These are phyloP conservation scores for Aramus guarauna DNA, from an alignment of 2,113 vertebrate genomes.

Conservation along the genomic window DNA sequence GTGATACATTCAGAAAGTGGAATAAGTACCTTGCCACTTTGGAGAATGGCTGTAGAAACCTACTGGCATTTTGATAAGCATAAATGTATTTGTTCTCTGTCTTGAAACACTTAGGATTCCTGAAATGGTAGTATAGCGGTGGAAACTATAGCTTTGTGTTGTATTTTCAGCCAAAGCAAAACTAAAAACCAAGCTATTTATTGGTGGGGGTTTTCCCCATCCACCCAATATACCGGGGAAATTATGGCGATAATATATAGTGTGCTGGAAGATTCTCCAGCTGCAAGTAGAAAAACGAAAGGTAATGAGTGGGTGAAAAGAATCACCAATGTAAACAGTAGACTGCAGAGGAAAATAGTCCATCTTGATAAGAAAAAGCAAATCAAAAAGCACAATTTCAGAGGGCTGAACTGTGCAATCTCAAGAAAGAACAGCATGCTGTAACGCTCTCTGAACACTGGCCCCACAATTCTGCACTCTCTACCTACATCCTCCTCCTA, in stretches of 20 bases:
- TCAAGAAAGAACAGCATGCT: not conserved
- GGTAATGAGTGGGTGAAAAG: not conserved
- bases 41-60: not conserved
- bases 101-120: not conserved
- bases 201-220: not conserved
- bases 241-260: not conserved
- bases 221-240: not conserved
- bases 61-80: not conserved
- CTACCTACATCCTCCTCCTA: not conserved
- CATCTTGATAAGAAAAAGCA: not conserved
- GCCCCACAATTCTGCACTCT: not conserved
- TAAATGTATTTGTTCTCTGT: not conserved
- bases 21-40: not conserved
- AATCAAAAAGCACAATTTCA: not conserved
- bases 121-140: not conserved
- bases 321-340: not conserved
- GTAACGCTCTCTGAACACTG: not conserved
- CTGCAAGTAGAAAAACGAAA: not conserved
- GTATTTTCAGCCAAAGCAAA: not conserved
- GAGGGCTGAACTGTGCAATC: not conserved
- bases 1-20: not conserved
- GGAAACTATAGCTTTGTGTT: not conserved
- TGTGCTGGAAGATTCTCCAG: not conserved
- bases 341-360: not conserved
- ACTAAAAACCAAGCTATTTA: not conserved